Evolutionary conservation across 2,888 invertebrate species (phyloP), one percentile per base, ranked within the genome.

Genomic region (Hedya salicella): DNA sequence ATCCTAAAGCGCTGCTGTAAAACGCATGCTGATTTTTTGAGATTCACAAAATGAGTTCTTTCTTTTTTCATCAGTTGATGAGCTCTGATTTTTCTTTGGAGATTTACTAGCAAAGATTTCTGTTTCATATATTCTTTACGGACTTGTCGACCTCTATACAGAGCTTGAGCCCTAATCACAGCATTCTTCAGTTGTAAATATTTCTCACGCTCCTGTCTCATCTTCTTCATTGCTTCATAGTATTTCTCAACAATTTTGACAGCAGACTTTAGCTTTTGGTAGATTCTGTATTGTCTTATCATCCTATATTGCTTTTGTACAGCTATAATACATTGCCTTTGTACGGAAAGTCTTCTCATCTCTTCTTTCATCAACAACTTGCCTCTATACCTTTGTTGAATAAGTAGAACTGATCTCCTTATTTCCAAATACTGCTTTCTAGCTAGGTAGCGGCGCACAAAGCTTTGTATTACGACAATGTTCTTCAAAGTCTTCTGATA

Each of bases 1-100:
- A 93, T 86, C 68, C 91, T 91, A 72, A 91, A 86, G 68, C 86
- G 82, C 0, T 74, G 84, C 77, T 95, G 95, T 53, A 95, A 79
- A 9, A 79, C 76, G 1, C 90, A 72, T 0, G 82, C 77, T 3
- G 93, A 85, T 8, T 83, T 77, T 63, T 86, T 91, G 13, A 88
- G 70, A 25, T 77, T 68, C 0, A 89, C 62, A 72, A 86, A 95
- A 0, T 79, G 62, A 1, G 75, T 62, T 56, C 89, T 88, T 16
- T 86, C 78, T 52, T 73, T 74, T 54, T 80, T 83, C 81, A 91
- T 91, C 21, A 83, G 57, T 46, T 80, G 81, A 6, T 82, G 79
- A 0, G 93, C 92, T 72, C 92, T 89, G 74, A 93, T 89, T 80
- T 85, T 91, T 61, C 80, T 84, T 72, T 95, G 95, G 52, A 95